Conservation (phyloP, 2,888 invertebrate genomes). For the Acholoe squamosa region DNA sequence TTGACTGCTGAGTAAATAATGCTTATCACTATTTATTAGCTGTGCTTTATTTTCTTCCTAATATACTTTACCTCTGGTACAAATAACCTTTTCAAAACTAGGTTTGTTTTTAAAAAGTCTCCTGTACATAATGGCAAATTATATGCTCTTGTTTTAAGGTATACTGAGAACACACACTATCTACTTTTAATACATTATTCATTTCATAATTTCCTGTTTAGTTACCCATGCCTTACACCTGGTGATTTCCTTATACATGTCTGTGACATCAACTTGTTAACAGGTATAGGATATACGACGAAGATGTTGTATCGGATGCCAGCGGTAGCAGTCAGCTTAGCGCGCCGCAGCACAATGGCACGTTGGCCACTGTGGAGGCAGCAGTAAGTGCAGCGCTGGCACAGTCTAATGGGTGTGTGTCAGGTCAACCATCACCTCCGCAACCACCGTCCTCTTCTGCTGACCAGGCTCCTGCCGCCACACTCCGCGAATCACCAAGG, state of each 20-base stretch:
- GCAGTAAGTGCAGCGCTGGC: slow-evolving; percentile 40
- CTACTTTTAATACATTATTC: too few species aligned
- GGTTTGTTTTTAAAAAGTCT: too few species aligned
- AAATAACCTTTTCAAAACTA: too few species aligned
- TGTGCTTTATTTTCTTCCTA: too few species aligned
- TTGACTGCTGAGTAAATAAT: too few species aligned
- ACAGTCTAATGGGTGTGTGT: neutral
- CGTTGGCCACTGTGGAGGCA: slow-evolving; percentile 19
- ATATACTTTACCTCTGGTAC: too few species aligned
- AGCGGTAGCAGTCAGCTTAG: slow-evolving; percentile 73
- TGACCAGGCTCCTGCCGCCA: neutral
- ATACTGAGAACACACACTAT: too few species aligned
- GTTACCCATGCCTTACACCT: too few species aligned
- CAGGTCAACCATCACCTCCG: neutral
- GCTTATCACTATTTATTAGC: too few species aligned
- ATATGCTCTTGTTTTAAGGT: too few species aligned
- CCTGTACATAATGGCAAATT: too few species aligned
- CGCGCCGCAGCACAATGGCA: slow-evolving; percentile 67
- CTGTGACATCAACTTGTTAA: slow-evolving; percentile 48
- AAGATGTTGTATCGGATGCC: slow-evolving; percentile 78
- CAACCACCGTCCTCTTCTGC: neutral
- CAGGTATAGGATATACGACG: slow-evolving; percentile 82
- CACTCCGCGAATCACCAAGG: slow-evolving; percentile 9
- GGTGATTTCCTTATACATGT: neutral
- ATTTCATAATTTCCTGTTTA: too few species aligned